Percentiles rank a stretch among this genome's conserved stretches.
Evolutionary conservation across 2,888 invertebrate species (phyloP).

Genomic region (Girardia tigrina): DNA sequence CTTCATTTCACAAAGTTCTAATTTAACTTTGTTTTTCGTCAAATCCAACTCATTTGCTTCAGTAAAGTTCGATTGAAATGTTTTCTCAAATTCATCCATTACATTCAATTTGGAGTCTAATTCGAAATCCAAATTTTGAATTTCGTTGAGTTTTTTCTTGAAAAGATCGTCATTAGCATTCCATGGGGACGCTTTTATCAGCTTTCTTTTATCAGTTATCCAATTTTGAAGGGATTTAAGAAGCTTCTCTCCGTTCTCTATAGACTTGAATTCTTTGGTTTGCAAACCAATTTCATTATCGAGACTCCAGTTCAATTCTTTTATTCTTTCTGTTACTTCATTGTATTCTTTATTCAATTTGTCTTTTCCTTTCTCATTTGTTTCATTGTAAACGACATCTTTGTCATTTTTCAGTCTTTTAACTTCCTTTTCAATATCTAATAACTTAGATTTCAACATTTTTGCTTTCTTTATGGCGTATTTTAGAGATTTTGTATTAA

Average conservation of each 20-base stretch:
- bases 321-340: background rate
- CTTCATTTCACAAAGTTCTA: background rate
- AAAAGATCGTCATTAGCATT: background rate
- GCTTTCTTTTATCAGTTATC: background rate
- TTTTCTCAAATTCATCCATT: background rate
- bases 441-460: background rate
- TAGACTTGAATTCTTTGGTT: background rate
- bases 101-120: background rate
- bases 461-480: background rate
- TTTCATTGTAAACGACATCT: background rate
- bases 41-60: background rate
- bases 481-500: background rate
- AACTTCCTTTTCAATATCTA: background rate
- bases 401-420: background rate
- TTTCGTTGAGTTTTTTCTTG: background rate
- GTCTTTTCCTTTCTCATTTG: background rate
- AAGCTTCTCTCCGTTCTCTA: background rate
- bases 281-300: background rate
- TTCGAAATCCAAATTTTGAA: background rate
- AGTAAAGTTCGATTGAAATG: background rate
- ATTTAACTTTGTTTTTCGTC: background rate
- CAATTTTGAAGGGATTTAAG: background rate
- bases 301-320: background rate
- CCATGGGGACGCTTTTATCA: background rate
- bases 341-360: background rate